Base-by-base conservation (phyloP, 2,797 vertebrate genomes). In the Manis crassicaudata region DNA sequence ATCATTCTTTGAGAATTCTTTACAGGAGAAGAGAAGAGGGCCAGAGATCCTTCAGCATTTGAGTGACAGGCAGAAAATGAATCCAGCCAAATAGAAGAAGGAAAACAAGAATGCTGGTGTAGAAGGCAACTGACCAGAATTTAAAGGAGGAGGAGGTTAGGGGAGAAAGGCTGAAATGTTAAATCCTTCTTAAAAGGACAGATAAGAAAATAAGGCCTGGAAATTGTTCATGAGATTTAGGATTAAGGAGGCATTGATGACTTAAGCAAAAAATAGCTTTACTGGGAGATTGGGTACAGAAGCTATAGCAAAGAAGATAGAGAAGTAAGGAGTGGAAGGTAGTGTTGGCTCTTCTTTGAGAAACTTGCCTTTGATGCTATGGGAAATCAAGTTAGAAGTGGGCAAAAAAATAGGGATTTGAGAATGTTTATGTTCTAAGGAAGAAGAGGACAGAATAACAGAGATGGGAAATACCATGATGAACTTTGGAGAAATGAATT, bases 1-100 rank as follows among this genome's bases (percentile, higher is more conserved):
- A 50, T 54, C 6, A 81, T 63, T 37, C 65, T 93, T 86, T 50
- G n/a, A 92, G n/a, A 85, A 82, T 95, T 89, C 63, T 96, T 95
- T 89, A 27, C 1, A 58, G 52, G 32, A 65, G 27, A 76, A 84
- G 46, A 62, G 23, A 87, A 90, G 23, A 27, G 0, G 25, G 29
- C 13, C 35, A 72, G n/a, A 46, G 40, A 68, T 37, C 21, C 11
- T 96, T 11, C 37, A 79, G n/a, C 54, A 58, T 60, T 93, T 94
- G 80, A 96, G 21, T 46, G 35, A 40, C 20, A 91, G 50, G n/a
- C 17, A 82, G 63, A 94, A 96, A 52, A 63, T 75, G 43, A 94
- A 67, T 63, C 6, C 35, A 37, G 50, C 76, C 68, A 92, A 72
- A 79, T n/a, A 80, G 62, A 75, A 77, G 70, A 73, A 46, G 23